A percentile compares a stretch with the other conserved stretches of the same genome.
phyloP scores from a whole-genome alignment of 2,888 invertebrate genomes.

The Apamea anceps region DNA sequence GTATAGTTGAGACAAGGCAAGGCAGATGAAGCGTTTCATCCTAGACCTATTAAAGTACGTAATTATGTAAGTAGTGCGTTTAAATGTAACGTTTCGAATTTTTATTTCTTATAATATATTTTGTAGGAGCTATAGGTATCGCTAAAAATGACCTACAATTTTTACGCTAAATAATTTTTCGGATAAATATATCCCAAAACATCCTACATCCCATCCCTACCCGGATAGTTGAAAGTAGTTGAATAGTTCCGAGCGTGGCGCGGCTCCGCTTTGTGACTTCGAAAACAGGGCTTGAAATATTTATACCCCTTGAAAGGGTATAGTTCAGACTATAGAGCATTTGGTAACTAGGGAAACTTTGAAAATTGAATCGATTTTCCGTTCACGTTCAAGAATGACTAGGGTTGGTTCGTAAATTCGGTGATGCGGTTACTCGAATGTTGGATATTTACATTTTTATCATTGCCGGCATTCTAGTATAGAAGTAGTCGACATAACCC shows the following conservation, averaged over 20 bases:
- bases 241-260: constrained; percentile 39
- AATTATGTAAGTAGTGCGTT: too few species aligned
- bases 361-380: constrained; percentile 30
- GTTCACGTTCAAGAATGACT: not conserved
- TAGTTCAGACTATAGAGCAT: constrained; percentile 20
- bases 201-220: constrained; percentile 30
- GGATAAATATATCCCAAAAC: constrained; percentile 15
- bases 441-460: not conserved
- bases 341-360: constrained; percentile 25
- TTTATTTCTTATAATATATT: too few species aligned
- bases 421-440: not conserved
- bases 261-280: constrained; percentile 37
- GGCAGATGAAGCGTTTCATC: too few species aligned
- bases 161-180: not conserved
- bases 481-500: too few species aligned
- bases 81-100: too few species aligned
- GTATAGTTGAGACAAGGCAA: too few species aligned
- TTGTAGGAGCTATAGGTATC: too few species aligned
- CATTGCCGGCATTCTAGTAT: too few species aligned
- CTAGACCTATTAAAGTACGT: too few species aligned
- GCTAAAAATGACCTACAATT: too few species aligned
- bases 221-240: constrained; percentile 44
- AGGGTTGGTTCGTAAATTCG: not conserved
- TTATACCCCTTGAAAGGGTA: constrained; percentile 34
- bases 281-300: constrained; percentile 50